Evolutionary conservation across 2,888 invertebrate genomes (phyloP).

Genomic region (Drosophila prolongata): DNA sequence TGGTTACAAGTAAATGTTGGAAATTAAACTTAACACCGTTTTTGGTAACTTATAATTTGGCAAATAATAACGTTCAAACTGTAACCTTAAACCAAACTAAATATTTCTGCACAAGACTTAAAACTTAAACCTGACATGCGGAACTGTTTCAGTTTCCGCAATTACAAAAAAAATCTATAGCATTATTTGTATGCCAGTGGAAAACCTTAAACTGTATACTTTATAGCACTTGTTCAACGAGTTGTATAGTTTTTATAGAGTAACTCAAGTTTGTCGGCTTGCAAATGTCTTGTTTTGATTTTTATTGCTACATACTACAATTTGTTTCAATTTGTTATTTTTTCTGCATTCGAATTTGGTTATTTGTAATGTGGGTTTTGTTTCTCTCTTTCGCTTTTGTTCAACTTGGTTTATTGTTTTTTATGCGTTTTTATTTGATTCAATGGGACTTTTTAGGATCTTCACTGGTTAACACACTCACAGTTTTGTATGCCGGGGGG

Average conservation of each 20-base stretch:
- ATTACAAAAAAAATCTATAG: conserved; percentile 2
- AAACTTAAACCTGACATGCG: background rate
- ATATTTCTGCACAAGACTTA: background rate
- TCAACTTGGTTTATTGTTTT: conserved; percentile 36
- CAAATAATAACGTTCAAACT: background rate
- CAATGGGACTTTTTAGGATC: background rate
- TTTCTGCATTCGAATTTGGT: conserved; percentile 51
- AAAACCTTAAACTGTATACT: conserved; percentile 3
- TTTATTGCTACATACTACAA: conserved; percentile 8
- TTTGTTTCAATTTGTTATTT: conserved; percentile 24
- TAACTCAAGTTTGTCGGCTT: conserved; percentile 15
- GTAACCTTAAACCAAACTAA: background rate
- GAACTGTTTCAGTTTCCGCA: conserved; percentile 4
- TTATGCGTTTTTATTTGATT: conserved; percentile 26
- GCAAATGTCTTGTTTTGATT: conserved; percentile 6
- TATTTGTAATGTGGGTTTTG: background rate
- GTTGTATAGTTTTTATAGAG: conserved; percentile 4
- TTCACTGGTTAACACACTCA: conserved; percentile 12
- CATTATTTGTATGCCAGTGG: conserved; percentile 1
- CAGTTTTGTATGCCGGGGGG: background rate
- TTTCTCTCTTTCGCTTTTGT: conserved; percentile 24
- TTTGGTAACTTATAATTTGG: background rate
- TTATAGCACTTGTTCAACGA: background rate
- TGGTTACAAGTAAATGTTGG: too few relatives aligned
- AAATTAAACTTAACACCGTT: background rate